These are phyloP conservation scores for Schmidtea mediterranea DNA, from an alignment of 1,140 invertebrate genomes.

Conservation along the genomic window DNA sequence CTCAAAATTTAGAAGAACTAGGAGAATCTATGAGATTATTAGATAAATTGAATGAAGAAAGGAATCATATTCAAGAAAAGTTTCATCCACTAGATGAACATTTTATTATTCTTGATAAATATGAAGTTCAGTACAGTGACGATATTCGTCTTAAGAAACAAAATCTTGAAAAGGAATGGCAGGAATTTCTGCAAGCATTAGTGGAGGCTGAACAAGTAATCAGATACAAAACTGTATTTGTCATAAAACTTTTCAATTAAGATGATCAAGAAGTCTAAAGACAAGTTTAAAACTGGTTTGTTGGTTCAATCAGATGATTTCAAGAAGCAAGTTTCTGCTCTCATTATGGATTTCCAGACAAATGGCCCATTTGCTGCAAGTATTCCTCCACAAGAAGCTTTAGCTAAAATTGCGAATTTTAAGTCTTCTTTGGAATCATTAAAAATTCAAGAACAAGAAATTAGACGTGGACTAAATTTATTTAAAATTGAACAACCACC, in stretches of 20 bases:
- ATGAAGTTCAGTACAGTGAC: slow-evolving; percentile 26
- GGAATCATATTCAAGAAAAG: slow-evolving; percentile 33
- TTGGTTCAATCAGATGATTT: slow-evolving; percentile 37
- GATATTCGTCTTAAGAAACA: slow-evolving; percentile 30
- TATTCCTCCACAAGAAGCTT: slow-evolving; percentile 30
- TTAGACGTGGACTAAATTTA: slow-evolving; percentile 39
- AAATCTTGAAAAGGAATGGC: slow-evolving; percentile 37
- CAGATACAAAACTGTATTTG: slow-evolving; percentile 35
- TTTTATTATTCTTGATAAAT: slow-evolving; percentile 41
- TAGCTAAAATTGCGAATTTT: slow-evolving; percentile 35
- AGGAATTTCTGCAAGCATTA: slow-evolving; percentile 35
- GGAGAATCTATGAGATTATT: slow-evolving; percentile 30
- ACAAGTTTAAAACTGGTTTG: slow-evolving; percentile 26
- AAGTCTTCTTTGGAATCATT: slow-evolving; percentile 34
- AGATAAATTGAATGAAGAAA: slow-evolving; percentile 35
- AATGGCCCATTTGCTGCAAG: slow-evolving; percentile 30
- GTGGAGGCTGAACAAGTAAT: slow-evolving; percentile 38
- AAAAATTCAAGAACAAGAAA: slow-evolving; percentile 35
- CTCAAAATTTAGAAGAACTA: slow-evolving; percentile 29
- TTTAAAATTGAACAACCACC: slow-evolving; percentile 45
- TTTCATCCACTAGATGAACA: slow-evolving; percentile 44
- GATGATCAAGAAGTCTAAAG: not conserved
- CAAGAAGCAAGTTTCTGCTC: slow-evolving; percentile 33
- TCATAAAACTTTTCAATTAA: not conserved
- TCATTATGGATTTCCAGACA: slow-evolving; percentile 37